Evolutionary conservation across 2,797 vertebrate genomes (phyloP), one percentile per base, ranked within the genome.

Genomic region (Epinephelus malabaricus): DNA sequence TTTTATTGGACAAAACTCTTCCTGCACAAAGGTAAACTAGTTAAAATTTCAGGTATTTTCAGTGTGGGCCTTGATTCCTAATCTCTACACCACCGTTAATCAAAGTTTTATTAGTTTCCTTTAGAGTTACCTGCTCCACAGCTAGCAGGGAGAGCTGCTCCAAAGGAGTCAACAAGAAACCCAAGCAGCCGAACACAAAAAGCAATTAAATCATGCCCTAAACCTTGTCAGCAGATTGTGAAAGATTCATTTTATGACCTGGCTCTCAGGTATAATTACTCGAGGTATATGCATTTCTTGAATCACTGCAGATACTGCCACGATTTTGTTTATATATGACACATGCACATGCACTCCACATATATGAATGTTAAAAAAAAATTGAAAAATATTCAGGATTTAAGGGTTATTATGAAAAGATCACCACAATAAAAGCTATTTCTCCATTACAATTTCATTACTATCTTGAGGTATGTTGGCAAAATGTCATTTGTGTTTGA

Each of bases 31-130:
- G 14, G 27, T 50, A 43, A 50, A 64, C 8, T 25, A 9, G 3
- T 55, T 67, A 15, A 64, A 54, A 67, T 67, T 53, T 65, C 12
- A 50, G 11, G 70, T 25, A 43, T 63, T 5, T 65, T 68, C 15
- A 62, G 56, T 0, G 0, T 67, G 38, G 7, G 8, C 27, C 14
- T 64, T 58, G 11, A 61, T 79, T 63, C 79, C 0, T 27, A 6
- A 11, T 62, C 21, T 50, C 65, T 74, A 34, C 15, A 27, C 12
- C 4, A 34, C 15, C 25, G 15, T 23, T 56, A 38, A 73, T 79
- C 27, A 58, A 78, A 78, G 9, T 70, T 40, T 53, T 17, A 67
- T 77, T 25, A 49, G 21, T 69, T 70, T 67, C 8, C 55, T 61
- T 55, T 27, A 43, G 25, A 59, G 25, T 76, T 59, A 40, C 19